These are phyloP conservation scores for Pygmarrhopalites habei DNA, from an alignment of 1,140 invertebrate species.

Conservation along the genomic window DNA sequence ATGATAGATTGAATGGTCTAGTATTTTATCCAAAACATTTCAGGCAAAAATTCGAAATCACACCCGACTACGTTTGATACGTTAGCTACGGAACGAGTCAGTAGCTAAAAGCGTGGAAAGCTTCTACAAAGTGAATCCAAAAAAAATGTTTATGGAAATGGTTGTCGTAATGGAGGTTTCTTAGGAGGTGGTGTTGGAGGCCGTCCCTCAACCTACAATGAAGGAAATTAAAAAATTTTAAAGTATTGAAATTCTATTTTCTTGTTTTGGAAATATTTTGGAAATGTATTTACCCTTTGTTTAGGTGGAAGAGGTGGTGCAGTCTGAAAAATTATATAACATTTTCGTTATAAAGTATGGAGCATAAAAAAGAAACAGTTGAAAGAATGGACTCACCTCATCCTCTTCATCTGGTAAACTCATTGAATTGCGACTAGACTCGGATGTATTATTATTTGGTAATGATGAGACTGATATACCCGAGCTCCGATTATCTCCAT, in stretches of 20 bases:
- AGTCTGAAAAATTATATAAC: neutral
- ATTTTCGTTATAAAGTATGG: slow-evolving; percentile 31
- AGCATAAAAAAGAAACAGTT: too few relatives aligned
- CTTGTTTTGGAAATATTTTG: too few relatives aligned
- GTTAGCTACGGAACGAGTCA: too few relatives aligned
- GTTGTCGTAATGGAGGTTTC: slow-evolving; percentile 16
- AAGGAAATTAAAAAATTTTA: neutral
- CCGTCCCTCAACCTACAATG: slow-evolving; percentile 11
- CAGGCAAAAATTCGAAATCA: too few relatives aligned
- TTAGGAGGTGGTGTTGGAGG: slow-evolving; percentile 25
- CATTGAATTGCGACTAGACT: slow-evolving; percentile 28
- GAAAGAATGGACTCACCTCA: too few relatives aligned
- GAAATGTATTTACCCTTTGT: neutral
- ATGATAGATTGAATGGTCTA: too few relatives aligned
- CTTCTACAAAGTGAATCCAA: too few relatives aligned
- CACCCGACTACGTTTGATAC: too few relatives aligned
- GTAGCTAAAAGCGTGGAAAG: too few relatives aligned
- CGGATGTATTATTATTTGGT: slow-evolving; percentile 29
- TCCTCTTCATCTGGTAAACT: slow-evolving; percentile 11
- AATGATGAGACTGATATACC: slow-evolving; percentile 28
- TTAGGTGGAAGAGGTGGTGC: neutral
- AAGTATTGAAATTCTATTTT: neutral
- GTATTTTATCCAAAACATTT: too few relatives aligned
- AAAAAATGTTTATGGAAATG: neutral
- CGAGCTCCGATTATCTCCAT: slow-evolving; percentile 38